Evolutionary conservation across 2,797 vertebrate genomes (phyloP).

Genomic region (Periophthalmus magnuspinnatus): DNA sequence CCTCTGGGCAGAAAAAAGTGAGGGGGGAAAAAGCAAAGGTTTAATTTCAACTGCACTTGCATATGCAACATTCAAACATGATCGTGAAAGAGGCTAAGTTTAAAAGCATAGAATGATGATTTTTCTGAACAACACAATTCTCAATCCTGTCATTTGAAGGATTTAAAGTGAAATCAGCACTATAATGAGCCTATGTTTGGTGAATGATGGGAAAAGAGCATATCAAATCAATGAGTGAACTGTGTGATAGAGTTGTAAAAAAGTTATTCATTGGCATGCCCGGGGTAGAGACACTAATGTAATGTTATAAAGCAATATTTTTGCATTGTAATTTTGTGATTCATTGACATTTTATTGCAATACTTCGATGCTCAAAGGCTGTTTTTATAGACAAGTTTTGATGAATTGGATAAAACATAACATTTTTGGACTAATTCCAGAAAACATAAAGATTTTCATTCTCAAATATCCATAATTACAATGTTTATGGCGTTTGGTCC

Average conservation of each 20-base stretch:
- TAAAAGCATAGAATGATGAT: constrained; percentile 15
- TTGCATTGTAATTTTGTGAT: neutral
- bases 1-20: constrained; percentile 31
- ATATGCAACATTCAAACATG: constrained; percentile 23
- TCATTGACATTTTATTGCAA: too few relatives aligned
- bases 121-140: neutral
- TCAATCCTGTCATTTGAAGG: neutral
- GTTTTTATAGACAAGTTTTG: neutral
- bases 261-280: too few relatives aligned
- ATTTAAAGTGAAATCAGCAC: neutral
- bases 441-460: neutral
- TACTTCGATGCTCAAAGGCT: neutral
- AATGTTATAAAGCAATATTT: too few relatives aligned
- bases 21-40: constrained; percentile 11
- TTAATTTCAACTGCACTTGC: constrained; percentile 29
- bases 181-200: neutral
- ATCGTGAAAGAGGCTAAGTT: constrained; percentile 23
- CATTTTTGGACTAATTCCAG: neutral
- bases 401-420: neutral
- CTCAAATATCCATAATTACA: neutral
- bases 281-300: too few relatives aligned
- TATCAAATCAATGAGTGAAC: too few relatives aligned
- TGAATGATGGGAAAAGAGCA: too few relatives aligned
- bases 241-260: too few relatives aligned
- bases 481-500: neutral